phyloP scores from a whole-genome alignment of 2,797 vertebrate species.

The Petrocephalus sullivani region DNA sequence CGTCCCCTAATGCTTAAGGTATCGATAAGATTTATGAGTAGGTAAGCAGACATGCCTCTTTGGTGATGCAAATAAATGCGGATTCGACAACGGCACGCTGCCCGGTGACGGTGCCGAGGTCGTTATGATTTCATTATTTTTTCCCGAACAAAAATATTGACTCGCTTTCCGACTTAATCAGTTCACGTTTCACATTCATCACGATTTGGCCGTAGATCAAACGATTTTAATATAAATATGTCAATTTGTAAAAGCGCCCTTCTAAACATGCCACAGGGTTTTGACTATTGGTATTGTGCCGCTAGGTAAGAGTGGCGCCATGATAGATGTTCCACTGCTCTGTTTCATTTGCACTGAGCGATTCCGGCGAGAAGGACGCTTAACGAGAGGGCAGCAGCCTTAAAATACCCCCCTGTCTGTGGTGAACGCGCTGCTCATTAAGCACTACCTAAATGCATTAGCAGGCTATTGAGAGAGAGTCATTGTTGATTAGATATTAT shows the following conservation, averaged over 20 bases:
- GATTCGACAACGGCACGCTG: background rate
- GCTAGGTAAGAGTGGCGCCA: background rate
- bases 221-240: slow-evolving; percentile 26
- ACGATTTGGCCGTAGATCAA: slow-evolving; percentile 12
- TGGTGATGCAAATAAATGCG: slow-evolving; percentile 17
- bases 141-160: slow-evolving; percentile 23
- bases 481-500: slow-evolving; percentile 44
- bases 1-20: background rate
- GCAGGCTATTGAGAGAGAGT: slow-evolving; percentile 30
- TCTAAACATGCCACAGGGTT: slow-evolving; percentile 20
- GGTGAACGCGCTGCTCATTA: slow-evolving; percentile 30
- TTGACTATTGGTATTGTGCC: slow-evolving; percentile 22
- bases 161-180: slow-evolving; percentile 20
- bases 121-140: slow-evolving; percentile 26
- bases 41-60: background rate
- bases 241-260: slow-evolving; percentile 20
- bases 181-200: slow-evolving; percentile 26
- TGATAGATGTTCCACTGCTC: slow-evolving; percentile 25
- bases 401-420: slow-evolving; percentile 12
- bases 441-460: slow-evolving; percentile 25
- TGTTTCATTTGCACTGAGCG: slow-evolving; percentile 37
- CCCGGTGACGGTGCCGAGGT: background rate
- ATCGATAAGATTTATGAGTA: background rate
- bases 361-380: slow-evolving; percentile 18
- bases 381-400: slow-evolving; percentile 37